Evolutionary conservation across 2,113 vertebrate genomes (phyloP).

Genomic region (Scopus umbretta): DNA sequence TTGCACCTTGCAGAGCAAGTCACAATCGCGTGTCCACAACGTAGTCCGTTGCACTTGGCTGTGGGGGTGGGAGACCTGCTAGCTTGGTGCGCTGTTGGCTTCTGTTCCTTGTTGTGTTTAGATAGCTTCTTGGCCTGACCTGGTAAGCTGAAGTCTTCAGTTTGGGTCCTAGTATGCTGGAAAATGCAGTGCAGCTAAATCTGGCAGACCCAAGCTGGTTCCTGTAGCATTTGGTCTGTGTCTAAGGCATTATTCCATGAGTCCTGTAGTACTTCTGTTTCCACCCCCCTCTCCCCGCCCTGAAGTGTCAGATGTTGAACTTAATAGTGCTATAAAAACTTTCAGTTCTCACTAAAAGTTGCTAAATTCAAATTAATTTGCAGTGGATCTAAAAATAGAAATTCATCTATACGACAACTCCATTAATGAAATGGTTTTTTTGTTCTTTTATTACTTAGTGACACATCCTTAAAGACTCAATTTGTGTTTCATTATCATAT

Average conservation of each 20-base stretch:
- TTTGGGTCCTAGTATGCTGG: not conserved
- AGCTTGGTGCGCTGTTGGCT: not conserved
- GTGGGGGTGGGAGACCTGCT: not conserved
- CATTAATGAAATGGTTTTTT: not conserved
- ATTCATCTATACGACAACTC: not conserved
- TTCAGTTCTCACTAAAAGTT: not conserved
- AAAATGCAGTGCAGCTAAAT: not conserved
- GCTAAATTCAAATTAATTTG: not conserved
- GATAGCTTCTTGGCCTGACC: not conserved
- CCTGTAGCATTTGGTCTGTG: not conserved
- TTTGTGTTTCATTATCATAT: not conserved
- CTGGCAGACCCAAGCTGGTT: not conserved
- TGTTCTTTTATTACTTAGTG: not conserved
- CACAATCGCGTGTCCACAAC: not conserved
- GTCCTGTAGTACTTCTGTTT: not conserved
- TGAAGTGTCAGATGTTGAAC: not conserved
- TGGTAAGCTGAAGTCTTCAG: not conserved
- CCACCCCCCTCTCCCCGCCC: no score
- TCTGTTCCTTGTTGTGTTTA: not conserved
- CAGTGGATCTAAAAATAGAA: not conserved
- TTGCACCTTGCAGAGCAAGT: not conserved
- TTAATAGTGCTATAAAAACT: not conserved
- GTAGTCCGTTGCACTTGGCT: accelerated
- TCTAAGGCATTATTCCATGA: not conserved
- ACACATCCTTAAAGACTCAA: not conserved